Evolutionary conservation across 2,113 vertebrate genomes (phyloP), one percentile per base, ranked within the genome.

Genomic region (Neodon shergylaensis): DNA sequence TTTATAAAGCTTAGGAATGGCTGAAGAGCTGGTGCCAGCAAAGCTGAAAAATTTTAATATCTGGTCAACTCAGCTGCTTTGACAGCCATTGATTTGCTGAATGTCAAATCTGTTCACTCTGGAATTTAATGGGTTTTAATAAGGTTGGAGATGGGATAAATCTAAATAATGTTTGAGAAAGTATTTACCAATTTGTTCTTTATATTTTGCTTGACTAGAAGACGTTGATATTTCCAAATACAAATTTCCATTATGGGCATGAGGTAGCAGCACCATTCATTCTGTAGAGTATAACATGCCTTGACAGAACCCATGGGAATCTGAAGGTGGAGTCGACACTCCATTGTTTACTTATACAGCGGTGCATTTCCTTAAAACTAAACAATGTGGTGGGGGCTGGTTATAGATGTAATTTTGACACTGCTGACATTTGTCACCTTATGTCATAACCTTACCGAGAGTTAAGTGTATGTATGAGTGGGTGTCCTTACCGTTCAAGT

Each of bases 111-210:
- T 78, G 39, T 82, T 96, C 83, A 96, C 36, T 95, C 78, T 24
- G 54, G 79, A 95, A 96, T 96, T 92, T 97, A 96, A 97, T 92
- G 91, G 85, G 22, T 93, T 96, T 96, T 98, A 96, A 96, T 96
- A 96, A 97, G 92, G 78, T 94, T 95, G 63, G 79, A n/a, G 63
- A 93, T 93, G 44, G 92, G 93, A 95, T 97, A 95, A 97, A 97
- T 95, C 88, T 96, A 94, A 97, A 93, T 90, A 97, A 96, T 96
- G 90, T 85, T 95, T 98, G 97, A 98, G 90, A 96, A 97, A 94
- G 96, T 96, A 97, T 97, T 98, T 98, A 98, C 95, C 97, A 98
- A 98, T 96, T 97, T 96, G 96, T 93, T 94, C 96, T 96, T 96
- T 97, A 95, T 97, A 96, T 94, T 97, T 98, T 95, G 92, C 70